A percentile compares a stretch with the other conserved stretches of the same genome.
phyloP scores from a whole-genome alignment of 2,113 vertebrate genomes.

The Xiphias gladius region DNA sequence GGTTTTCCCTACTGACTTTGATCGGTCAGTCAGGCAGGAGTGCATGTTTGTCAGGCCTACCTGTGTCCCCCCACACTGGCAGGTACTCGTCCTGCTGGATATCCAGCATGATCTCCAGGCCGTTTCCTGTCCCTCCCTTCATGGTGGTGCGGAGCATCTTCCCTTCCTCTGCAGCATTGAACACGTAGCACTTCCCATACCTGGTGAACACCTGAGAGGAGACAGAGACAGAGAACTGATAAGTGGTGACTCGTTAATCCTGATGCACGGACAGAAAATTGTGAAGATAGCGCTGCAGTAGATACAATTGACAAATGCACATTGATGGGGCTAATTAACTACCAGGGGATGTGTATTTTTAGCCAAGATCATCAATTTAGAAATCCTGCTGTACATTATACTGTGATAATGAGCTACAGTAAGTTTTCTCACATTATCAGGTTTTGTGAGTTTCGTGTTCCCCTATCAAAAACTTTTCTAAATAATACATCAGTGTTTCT shows the following conservation, averaged over 20 bases:
- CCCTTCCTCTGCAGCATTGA: slow-evolving; percentile 97
- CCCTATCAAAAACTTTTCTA: too few relatives aligned
- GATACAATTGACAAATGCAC: neutral
- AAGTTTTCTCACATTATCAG: too few relatives aligned
- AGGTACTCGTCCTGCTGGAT: slow-evolving; percentile 96
- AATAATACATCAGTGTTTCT: neutral
- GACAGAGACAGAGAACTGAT: neutral
- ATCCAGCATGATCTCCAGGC: slow-evolving; percentile 98
- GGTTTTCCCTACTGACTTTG: neutral
- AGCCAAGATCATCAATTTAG: too few relatives aligned
- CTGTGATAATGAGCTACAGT: too few relatives aligned
- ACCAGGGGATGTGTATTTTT: too few relatives aligned
- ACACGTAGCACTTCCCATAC: slow-evolving; percentile 99
- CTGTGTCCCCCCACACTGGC: slow-evolving; percentile 87
- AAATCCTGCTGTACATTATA: neutral
- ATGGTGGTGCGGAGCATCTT: slow-evolving; percentile 94
- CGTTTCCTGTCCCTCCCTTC: slow-evolving; percentile 98
- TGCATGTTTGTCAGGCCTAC: slow-evolving; percentile 57
- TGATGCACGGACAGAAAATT: neutral
- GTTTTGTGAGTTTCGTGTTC: too few relatives aligned
- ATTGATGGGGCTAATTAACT: too few relatives aligned
- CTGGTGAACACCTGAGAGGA: slow-evolving; percentile 95
- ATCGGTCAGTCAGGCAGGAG: neutral
- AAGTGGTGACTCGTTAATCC: neutral
- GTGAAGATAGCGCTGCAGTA: neutral